phyloP scores from a whole-genome alignment of 2,797 vertebrate species.

The Acomys russatus region DNA sequence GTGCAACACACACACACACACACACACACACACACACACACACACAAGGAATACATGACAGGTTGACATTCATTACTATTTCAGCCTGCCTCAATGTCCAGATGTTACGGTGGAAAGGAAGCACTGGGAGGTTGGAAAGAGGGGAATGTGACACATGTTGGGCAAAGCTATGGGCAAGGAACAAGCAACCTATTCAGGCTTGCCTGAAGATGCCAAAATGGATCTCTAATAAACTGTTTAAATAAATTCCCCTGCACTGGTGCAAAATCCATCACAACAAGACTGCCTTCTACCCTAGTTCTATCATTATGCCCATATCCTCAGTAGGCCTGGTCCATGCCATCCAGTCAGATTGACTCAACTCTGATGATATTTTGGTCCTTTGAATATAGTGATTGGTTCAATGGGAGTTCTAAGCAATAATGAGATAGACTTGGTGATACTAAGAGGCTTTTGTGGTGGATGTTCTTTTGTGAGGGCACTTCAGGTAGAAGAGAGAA shows the following conservation, averaged over 20 bases:
- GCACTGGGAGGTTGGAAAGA: neutral
- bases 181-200: neutral
- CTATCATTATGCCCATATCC: fast-evolving
- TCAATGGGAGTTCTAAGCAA: neutral
- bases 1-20: neutral
- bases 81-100: no score
- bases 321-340: neutral
- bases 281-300: neutral
- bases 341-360: neutral
- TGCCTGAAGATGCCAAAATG: neutral
- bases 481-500: neutral
- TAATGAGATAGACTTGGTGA: neutral
- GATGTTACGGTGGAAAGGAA: neutral
- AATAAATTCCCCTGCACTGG: neutral
- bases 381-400: neutral
- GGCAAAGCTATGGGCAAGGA: neutral
- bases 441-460: neutral
- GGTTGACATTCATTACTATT: fast-evolving
- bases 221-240: neutral
- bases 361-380: neutral
- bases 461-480: neutral
- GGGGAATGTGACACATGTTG: no score
- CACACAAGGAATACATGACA: neutral
- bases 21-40: neutral
- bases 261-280: neutral